A percentile compares a stretch with the other conserved stretches of the same genome.
Evolutionary conservation across 2,113 vertebrate genomes (phyloP).

Genomic region (Rhabdornis inornatus): DNA sequence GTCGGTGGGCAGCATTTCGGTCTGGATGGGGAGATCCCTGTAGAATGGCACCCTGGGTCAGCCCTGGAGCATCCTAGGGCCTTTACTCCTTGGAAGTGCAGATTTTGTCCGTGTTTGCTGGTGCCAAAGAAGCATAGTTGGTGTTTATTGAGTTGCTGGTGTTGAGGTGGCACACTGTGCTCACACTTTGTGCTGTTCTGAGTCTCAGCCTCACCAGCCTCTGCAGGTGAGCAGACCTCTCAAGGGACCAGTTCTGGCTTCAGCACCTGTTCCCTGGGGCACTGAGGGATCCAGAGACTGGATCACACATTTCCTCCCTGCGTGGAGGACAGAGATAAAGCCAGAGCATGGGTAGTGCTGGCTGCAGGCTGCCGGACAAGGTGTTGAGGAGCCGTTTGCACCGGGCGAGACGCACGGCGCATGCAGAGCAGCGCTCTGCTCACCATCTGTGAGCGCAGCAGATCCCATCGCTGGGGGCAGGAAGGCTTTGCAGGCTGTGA

Average conservation of each 20-base stretch:
- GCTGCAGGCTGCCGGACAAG: not conserved
- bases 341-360: not conserved
- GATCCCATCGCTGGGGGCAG: not conserved
- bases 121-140: not conserved
- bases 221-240: not conserved
- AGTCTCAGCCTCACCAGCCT: rapidly evolving
- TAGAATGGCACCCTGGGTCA: not conserved
- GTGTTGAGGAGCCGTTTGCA: not conserved
- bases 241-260: not conserved
- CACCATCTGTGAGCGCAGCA: rapidly evolving
- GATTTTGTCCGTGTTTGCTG: not conserved
- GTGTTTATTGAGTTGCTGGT: not conserved
- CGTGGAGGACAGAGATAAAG: not conserved
- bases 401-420: not conserved
- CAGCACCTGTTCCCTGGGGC: not conserved
- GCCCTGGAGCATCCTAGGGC: not conserved
- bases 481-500: not conserved
- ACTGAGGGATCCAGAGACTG: not conserved
- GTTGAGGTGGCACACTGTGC: rapidly evolving
- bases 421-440: not conserved
- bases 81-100: not conserved
- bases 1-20: rapidly evolving
- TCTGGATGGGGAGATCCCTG: not conserved
- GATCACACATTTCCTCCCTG: not conserved
- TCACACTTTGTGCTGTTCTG: not conserved